Conservation (phyloP, 1,140 invertebrate species). For the Littorina saxatilis region DNA sequence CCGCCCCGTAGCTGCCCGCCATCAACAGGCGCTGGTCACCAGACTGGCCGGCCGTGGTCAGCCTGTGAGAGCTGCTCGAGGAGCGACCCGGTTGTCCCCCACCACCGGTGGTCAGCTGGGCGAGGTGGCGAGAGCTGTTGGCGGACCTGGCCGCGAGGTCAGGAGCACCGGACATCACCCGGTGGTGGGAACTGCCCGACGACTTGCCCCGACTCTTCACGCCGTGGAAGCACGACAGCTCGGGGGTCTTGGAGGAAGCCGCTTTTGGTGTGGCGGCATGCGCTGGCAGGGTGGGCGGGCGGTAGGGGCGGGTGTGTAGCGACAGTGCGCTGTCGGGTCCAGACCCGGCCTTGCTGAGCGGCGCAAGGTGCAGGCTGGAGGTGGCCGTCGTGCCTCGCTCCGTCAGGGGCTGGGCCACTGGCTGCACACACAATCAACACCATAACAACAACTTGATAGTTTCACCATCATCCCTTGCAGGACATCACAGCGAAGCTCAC, state of each 20-base stretch:
- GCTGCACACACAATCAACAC: neutral
- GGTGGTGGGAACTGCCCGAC: neutral
- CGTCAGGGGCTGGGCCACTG: neutral
- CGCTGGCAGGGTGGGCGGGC: neutral
- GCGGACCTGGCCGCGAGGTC: neutral
- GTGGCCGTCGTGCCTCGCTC: slow-evolving; percentile 21
- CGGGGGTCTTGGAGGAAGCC: slow-evolving; percentile 22
- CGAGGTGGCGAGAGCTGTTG: neutral
- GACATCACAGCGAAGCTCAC: too few relatives aligned
- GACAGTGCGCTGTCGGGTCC: neutral
- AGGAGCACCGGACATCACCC: too few relatives aligned
- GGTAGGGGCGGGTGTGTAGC: neutral
- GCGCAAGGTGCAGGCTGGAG: slow-evolving; percentile 28
- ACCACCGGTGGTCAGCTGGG: too few relatives aligned
- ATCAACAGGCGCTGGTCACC: too few relatives aligned
- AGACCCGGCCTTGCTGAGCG: slow-evolving; percentile 10
- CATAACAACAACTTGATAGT: neutral
- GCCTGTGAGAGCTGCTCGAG: neutral
- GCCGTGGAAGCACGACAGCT: slow-evolving; percentile 16
- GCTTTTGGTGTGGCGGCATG: neutral
- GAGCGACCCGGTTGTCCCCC: neutral
- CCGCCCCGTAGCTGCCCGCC: too few relatives aligned
- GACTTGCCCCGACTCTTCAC: slow-evolving; percentile 26
- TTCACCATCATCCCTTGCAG: neutral
- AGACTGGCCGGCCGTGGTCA: neutral